Evolutionary conservation across 2,888 invertebrate genomes (phyloP).

Genomic region (Geophilus truncorum): DNA sequence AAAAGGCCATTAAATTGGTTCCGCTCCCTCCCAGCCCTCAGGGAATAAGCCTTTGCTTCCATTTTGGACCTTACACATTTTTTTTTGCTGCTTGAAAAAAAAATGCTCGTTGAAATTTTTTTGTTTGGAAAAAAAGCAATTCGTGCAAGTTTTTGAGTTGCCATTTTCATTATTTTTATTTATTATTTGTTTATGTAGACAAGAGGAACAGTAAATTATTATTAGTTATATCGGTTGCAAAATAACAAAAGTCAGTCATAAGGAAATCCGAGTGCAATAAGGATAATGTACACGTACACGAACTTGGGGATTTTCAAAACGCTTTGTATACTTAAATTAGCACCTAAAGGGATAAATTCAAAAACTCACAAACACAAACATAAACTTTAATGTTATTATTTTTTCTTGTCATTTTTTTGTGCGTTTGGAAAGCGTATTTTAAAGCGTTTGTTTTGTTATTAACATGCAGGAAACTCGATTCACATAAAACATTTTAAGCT

Average conservation of each 20-base stretch:
- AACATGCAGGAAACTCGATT: not conserved
- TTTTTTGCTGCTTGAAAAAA: not conserved
- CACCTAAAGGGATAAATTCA: not conserved
- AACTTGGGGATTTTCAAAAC: not conserved
- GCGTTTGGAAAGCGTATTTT: not conserved
- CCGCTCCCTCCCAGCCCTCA: not conserved
- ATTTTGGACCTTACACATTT: not conserved
- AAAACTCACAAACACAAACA: not conserved
- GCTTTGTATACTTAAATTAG: not conserved
- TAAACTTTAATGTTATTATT: not conserved
- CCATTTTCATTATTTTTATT: not conserved
- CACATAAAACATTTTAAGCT: not conserved
- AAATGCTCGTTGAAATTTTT: too few relatives aligned
- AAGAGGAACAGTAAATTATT: not conserved
- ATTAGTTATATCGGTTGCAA: not conserved
- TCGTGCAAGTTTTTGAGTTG: not conserved
- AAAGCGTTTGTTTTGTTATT: not conserved
- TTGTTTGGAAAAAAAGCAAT: not conserved
- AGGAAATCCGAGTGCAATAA: not conserved
- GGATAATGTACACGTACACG: not conserved
- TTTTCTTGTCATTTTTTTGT: not conserved
- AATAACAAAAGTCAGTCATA: not conserved
- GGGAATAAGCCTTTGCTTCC: not conserved
- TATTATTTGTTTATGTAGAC: not conserved
- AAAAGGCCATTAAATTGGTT: slow-evolving; percentile 17